Evolutionary conservation across 2,888 invertebrate species (phyloP).

Genomic region (Sphaerophoria rueppellii): DNA sequence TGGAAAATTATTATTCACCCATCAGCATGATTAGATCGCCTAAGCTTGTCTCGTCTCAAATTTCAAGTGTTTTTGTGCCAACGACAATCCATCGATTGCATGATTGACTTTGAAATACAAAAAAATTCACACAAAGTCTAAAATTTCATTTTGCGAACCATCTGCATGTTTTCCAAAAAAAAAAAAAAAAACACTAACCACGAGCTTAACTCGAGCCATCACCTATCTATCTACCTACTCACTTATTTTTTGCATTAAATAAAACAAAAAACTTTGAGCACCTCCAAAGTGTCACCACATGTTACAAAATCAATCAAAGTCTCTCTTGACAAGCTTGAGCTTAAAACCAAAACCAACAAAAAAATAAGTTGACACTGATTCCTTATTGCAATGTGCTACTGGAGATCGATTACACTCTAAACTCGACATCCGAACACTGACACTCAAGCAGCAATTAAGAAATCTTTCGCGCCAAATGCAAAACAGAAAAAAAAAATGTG

Average conservation of each 20-base stretch:
- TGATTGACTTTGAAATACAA: slow-evolving; percentile 32
- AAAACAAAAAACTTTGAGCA: slow-evolving; percentile 19
- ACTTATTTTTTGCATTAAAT: background rate
- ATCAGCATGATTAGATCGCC: slow-evolving; percentile 34
- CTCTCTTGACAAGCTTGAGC: slow-evolving; percentile 61
- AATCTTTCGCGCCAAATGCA: slow-evolving; percentile 64
- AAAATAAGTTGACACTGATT: slow-evolving; percentile 66
- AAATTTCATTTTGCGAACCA: slow-evolving; percentile 32
- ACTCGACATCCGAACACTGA: slow-evolving; percentile 48
- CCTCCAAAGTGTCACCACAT: slow-evolving; percentile 66
- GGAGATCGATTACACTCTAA: slow-evolving; percentile 65
- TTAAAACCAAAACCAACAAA: slow-evolving; percentile 46
- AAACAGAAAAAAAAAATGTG: slow-evolving; percentile 28
- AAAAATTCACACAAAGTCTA: background rate
- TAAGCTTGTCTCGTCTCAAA: slow-evolving; percentile 40
- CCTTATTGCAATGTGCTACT: slow-evolving; percentile 69
- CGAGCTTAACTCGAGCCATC: slow-evolving; percentile 66
- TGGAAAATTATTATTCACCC: slow-evolving; percentile 55
- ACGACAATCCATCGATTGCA: slow-evolving; percentile 45
- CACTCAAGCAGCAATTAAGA: slow-evolving; percentile 71
- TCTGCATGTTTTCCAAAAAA: slow-evolving; percentile 26
- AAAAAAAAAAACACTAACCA: slow-evolving; percentile 33
- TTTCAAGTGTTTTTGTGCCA: slow-evolving; percentile 32
- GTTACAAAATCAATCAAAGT: slow-evolving; percentile 66
- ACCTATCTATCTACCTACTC: slow-evolving; percentile 11